Conservation (phyloP, 2,797 vertebrate genomes). For the Sebastes itinus region DNA sequence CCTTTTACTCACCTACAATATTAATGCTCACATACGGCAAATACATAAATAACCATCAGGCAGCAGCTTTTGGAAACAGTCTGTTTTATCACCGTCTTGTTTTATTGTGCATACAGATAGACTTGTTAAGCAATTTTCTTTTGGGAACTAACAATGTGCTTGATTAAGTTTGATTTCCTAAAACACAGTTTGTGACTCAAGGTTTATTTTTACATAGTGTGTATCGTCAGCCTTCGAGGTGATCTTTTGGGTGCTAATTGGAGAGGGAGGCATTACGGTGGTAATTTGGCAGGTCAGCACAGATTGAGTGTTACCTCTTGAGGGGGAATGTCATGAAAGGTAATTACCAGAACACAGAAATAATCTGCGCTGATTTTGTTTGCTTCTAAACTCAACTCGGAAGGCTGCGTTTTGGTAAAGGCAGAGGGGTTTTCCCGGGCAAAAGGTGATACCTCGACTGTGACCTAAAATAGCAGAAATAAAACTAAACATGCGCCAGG, state of each 20-base stretch:
- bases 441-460: neutral
- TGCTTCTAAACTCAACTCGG: slow-evolving; percentile 21
- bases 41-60: slow-evolving; percentile 1
- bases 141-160: neutral
- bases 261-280: slow-evolving; percentile 32
- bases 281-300: slow-evolving; percentile 61
- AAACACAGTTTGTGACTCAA: neutral
- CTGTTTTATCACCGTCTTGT: neutral
- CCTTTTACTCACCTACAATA: slow-evolving; percentile 1
- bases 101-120: neutral
- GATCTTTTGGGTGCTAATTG: slow-evolving; percentile 57
- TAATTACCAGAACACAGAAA: slow-evolving; percentile 61
- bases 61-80: neutral
- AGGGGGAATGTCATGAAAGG: slow-evolving; percentile 51
- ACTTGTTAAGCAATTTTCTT: neutral
- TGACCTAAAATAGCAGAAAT: neutral
- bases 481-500: neutral
- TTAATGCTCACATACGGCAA: neutral
- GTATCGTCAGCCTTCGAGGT: slow-evolving; percentile 8
- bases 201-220: slow-evolving; percentile 27
- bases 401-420: neutral
- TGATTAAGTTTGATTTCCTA: slow-evolving; percentile 11
- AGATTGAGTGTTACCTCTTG: slow-evolving; percentile 43
- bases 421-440: neutral
- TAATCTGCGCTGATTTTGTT: slow-evolving; percentile 54